phyloP scores from a whole-genome alignment of 1,140 invertebrate genomes.

The Aphidius ervi region DNA sequence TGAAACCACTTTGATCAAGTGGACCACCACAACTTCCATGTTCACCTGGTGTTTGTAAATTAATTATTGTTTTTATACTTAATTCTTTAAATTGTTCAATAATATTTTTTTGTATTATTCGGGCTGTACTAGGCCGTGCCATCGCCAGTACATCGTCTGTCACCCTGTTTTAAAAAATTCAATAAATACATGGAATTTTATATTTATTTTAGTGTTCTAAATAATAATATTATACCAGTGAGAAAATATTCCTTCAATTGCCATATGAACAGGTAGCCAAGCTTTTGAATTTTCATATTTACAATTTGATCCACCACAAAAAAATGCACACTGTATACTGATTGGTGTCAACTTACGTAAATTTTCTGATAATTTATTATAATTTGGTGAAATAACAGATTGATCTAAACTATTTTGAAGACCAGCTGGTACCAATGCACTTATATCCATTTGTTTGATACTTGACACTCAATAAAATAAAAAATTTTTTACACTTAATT shows the following conservation, averaged over 20 bases:
- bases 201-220: constrained; percentile 14
- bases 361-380: constrained; percentile 58
- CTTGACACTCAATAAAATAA: constrained; percentile 15
- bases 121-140: constrained; percentile 74
- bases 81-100: constrained; percentile 74
- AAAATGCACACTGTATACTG: constrained; percentile 70
- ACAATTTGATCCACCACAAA: constrained; percentile 77
- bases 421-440: constrained; percentile 45
- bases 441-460: constrained; percentile 40
- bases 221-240: constrained; percentile 62
- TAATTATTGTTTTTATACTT: constrained; percentile 79
- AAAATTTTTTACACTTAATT: constrained; percentile 11
- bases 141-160: constrained; percentile 84
- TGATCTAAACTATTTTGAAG: constrained; percentile 36
- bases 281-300: constrained; percentile 71
- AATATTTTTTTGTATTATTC: constrained; percentile 70
- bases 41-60: constrained; percentile 80
- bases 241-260: constrained; percentile 75
- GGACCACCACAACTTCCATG: constrained; percentile 76
- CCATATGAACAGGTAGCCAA: constrained; percentile 65
- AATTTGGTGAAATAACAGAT: constrained; percentile 40
- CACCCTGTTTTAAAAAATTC: constrained; percentile 61
- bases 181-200: not conserved
- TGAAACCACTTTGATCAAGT: constrained; percentile 69
- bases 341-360: constrained; percentile 59